phyloP scores from a whole-genome alignment of 2,113 vertebrate genomes.

The Crotalus horridus region DNA sequence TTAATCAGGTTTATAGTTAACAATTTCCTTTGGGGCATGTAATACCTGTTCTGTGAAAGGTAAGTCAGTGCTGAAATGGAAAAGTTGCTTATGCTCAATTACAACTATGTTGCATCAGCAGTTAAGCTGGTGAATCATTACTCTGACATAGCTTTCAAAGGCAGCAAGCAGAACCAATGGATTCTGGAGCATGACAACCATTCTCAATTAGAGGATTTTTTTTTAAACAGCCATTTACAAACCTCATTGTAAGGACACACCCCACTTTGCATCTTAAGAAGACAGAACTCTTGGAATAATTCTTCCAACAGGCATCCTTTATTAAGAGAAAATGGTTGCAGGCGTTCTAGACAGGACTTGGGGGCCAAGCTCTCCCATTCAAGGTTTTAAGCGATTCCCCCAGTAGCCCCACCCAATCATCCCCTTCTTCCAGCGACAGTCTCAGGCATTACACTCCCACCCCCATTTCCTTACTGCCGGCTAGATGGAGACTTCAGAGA shows the following conservation, averaged over 20 bases:
- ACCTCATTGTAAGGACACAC: neutral
- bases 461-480: too few species aligned
- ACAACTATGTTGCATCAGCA: conserved; percentile 17
- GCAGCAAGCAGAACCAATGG: conserved; percentile 57
- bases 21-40: conserved; percentile 22
- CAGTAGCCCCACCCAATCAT: too few species aligned
- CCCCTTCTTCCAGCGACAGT: too few species aligned
- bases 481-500: too few species aligned
- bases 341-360: too few species aligned
- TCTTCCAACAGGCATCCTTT: too few species aligned
- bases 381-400: too few species aligned
- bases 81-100: conserved; percentile 44
- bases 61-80: neutral
- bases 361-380: too few species aligned
- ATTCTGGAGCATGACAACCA: conserved; percentile 9
- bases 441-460: too few species aligned
- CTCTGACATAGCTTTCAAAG: conserved; percentile 20
- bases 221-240: conserved; percentile 1
- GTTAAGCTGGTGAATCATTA: conserved; percentile 72
- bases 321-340: too few species aligned
- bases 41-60: neutral
- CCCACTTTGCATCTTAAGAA: too few species aligned
- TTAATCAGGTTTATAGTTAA: conserved; percentile 34
- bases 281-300: too few species aligned
- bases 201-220: neutral